Percentiles rank a stretch among this genome's conserved stretches.
Conservation (phyloP, 2,113 vertebrate genomes). For the Sander vitreus region DNA sequence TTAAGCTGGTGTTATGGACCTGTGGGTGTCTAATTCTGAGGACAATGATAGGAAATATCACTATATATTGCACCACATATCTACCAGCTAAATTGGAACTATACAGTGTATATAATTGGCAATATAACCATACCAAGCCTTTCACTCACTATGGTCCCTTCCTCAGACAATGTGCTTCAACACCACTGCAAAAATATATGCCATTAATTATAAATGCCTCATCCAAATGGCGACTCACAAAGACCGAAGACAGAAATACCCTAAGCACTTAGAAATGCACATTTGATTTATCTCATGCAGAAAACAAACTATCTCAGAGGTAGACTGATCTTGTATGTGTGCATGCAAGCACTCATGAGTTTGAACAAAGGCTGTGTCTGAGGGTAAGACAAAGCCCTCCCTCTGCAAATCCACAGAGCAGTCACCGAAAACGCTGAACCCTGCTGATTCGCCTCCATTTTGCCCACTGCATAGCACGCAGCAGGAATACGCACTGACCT, state of each 20-base stretch:
- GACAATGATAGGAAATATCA: background rate
- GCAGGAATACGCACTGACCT: conserved; percentile 94
- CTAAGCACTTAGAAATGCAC: conserved; percentile 40
- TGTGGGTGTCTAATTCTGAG: background rate
- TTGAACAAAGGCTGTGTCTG: conserved; percentile 71
- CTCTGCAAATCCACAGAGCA: conserved; percentile 57
- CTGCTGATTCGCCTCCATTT: conserved; percentile 92
- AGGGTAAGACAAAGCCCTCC: conserved; percentile 71
- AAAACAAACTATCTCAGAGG: conserved; percentile 60
- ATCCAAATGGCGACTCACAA: conserved; percentile 47
- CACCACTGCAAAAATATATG: conserved; percentile 52
- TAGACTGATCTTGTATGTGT: conserved; percentile 43
- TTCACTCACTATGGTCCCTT: background rate
- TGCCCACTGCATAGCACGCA: conserved; percentile 89
- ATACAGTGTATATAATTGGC: conserved; percentile 9
- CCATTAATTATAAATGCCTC: conserved; percentile 74
- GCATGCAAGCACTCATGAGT: conserved; percentile 49
- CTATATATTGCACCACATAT: background rate
- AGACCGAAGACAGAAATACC: conserved; percentile 15
- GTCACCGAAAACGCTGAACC: conserved; percentile 80
- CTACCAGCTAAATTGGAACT: conserved; percentile 5
- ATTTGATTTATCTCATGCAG: conserved; percentile 44
- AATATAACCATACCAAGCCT: conserved; percentile 6
- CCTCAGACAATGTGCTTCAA: conserved; percentile 31
- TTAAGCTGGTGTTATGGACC: background rate